Percentiles rank a stretch among this genome's conserved stretches.
Conservation (phyloP, 2,888 invertebrate genomes). For the Mesochorus sp. region DNA sequence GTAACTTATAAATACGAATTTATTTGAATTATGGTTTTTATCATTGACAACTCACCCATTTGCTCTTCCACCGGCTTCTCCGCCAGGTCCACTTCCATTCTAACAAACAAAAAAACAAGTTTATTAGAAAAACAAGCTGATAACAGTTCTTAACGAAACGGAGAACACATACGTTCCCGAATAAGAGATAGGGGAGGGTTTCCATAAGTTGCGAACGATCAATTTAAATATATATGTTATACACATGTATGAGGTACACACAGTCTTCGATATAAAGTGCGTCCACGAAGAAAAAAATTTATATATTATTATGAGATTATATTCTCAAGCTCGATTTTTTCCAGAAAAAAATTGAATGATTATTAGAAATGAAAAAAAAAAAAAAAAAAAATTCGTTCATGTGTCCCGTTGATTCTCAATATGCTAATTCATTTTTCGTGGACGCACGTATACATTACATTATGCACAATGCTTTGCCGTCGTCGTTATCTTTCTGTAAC, state of each 20-base stretch:
- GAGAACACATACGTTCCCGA: conserved; percentile 71
- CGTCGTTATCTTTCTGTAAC: conserved; percentile 60
- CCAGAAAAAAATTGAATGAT: no score
- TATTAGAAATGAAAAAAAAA: no score
- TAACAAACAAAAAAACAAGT: conserved; percentile 88
- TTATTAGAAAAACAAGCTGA: conserved; percentile 80
- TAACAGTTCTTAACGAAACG: conserved; percentile 78
- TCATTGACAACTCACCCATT: conserved; percentile 88
- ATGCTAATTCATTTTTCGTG: conserved; percentile 61
- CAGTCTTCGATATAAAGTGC: conserved; percentile 70
- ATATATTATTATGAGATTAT: no score
- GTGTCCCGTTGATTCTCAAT: not conserved
- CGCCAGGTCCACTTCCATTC: conserved; percentile 92
- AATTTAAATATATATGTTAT: conserved; percentile 77
- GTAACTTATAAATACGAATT: not conserved
- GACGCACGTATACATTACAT: conserved; percentile 65
- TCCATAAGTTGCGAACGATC: conserved; percentile 73
- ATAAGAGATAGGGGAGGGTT: conserved; percentile 39
- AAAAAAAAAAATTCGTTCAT: no score
- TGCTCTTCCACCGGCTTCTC: conserved; percentile 89
- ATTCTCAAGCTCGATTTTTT: no score
- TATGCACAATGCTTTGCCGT: conserved; percentile 77
- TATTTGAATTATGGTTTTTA: not conserved
- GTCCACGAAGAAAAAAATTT: conserved; percentile 42
- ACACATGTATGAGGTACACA: conserved; percentile 65